Evolutionary conservation across 1,140 invertebrate species (phyloP), one percentile per base, ranked within the genome.

Genomic region (Coboldia fuscipes): DNA sequence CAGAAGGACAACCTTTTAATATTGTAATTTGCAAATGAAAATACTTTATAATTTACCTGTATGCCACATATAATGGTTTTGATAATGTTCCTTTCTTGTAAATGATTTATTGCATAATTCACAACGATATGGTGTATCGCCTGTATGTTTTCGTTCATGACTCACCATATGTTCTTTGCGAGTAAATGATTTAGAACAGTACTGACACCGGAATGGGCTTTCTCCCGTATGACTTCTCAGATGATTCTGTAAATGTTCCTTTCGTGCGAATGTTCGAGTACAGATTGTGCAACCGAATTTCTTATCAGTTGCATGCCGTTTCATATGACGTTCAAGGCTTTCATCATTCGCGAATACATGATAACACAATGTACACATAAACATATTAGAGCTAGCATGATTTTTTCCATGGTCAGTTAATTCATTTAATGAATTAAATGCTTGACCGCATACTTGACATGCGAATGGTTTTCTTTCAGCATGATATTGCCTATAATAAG

Each of bases 171-270:
- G 76, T 60, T 80, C 76, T 60, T 78, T 79, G 48, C 79, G 68
- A 32, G 79, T 83, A 56, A 88, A 88, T 27, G 75, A 75, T 61
- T 85, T 86, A 49, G 74, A 74, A 57, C 83, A 89, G 51, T 79
- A 74, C 54, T 80, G 74, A 56, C 76, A 82, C 43, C 72, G 64
- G 56, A 73, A 75, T 37, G 72, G 72, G 28, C 71, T 73, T 50
- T 86, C 83, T 42, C 83, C 83, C 38, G 83, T 89, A 34, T 54
- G 51, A n/a, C 18, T 20, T 4, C 63, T 61, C 44, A 78, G 59
- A 56, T 85, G 80, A 42, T 80, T 72, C 38, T 78, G 75, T 42
- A 83, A 65, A 54, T 83, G 79, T 56, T 82, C 78, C 48, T 78
- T 75, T 42, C 77, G 62, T 33, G 78, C 81, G 56, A 85, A 85